Evolutionary conservation across 2,888 invertebrate species (phyloP), one percentile per base, ranked within the genome.

Genomic region (Melanostoma scalare): DNA sequence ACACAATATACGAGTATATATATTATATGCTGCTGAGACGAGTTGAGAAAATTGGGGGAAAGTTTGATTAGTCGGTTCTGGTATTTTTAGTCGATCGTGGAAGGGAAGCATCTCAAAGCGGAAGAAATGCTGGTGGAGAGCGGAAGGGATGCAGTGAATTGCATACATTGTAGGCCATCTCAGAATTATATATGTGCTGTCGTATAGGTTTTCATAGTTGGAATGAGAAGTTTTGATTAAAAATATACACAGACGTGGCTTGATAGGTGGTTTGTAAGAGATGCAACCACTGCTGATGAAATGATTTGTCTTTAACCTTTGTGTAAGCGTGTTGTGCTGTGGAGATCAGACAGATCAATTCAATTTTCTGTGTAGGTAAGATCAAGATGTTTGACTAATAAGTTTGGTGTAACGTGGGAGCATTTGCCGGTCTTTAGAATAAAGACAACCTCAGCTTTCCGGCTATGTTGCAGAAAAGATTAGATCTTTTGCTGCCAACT

Each of bases 11-110:
- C 36, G 58, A 52, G 65, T 61, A 40, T 35, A 72, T 72, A 42
- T 48, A 0, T n/a, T 78, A 73, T 46, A 36, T 71, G 52, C 20
- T 68, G 65, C 44, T 56, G 56, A 42, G 35, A 42, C 31, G 63
- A 67, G 65, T 38, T 36, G 46, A 35, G 5, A 38, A 68, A 77
- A 63, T 67, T 69, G 82, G 77, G 82, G 82, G 82, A 82, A 79
- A 82, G 73, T 82, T 82, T 82, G 82, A 82, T 82, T 73, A 82
- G 73, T 78, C 82, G 72, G 78, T 55, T 82, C 78, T 48, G 78
- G 78, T 82, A 82, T 82, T 82, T 82, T 78, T 78, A 74, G 82
- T 65, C 77, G 63, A 68, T 56, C 82, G 50, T 65, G 65, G 67
- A 53, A 56, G 81, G 77, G 77, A 77, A 76, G 71, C 56, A 56